Evolutionary conservation across 2,797 vertebrate species (phyloP), one percentile per base, ranked within the genome.

Genomic region (Pteropus rufus): DNA sequence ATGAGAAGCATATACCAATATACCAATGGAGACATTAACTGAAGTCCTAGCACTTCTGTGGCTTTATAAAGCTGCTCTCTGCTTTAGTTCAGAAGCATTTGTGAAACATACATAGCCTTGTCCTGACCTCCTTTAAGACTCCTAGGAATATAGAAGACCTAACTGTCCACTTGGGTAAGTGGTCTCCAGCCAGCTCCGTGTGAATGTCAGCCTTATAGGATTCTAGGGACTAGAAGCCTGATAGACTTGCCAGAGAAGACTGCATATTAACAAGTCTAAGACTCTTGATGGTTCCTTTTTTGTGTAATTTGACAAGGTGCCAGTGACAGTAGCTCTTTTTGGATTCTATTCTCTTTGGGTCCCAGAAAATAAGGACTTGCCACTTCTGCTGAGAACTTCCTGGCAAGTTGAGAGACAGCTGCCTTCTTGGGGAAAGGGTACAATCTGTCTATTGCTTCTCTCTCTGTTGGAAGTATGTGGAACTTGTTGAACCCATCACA

Each of bases 401-500:
- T 1, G 4, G 54, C 56, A 86, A 67, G 44, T 34, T 76, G 21
- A 91, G 81, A 73, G 36, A 54, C 29, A 92, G 52, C 31, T 94
- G 34, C 5, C 14, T 91, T 91, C 54, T 52, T 69, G 7, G 79
- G 52, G 49, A 64, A 86, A 49, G 26, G n/a, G 58, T 16, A 5
- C 1, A 2, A 29, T 75, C 36, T 60, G 31, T 58, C 54, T 73
- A 41, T 44, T 80, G 21, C 36, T 9, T 34, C 14, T 76, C 14
- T 72, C 54, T 94, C 82, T 79, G 70, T 39, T 65, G 60, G 64
- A 29, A 84, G 34, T 67, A 7, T 60, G 16, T 82, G 41, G 34
- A 49, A 52, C 70, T 83, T 91, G 52, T 95, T 95, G 97, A 97
- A 92, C 83, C 92, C 95, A 93, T 81, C 93, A 75, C 54, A 67